A percentile compares a stretch with the other conserved stretches of the same genome.
Evolutionary conservation across 1,140 invertebrate species (phyloP).

Genomic region (Coelopa frigida): DNA sequence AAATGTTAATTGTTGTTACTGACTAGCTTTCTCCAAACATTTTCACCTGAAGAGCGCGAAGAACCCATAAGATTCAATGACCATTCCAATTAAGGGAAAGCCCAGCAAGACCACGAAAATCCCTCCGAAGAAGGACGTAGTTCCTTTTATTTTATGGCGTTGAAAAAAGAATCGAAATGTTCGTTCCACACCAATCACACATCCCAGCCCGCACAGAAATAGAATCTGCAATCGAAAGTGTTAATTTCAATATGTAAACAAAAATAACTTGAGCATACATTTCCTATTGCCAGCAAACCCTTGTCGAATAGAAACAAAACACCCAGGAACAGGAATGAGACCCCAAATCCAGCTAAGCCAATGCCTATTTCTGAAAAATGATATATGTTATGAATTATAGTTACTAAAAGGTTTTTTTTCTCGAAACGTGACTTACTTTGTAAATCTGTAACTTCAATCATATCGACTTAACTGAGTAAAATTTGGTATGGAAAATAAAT

Average conservation of each 20-base stretch:
- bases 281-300: constrained; percentile 95
- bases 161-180: constrained; percentile 99
- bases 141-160: constrained; percentile 90
- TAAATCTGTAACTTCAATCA: constrained; percentile 67
- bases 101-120: constrained; percentile 91
- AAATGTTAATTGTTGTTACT: constrained; percentile 17
- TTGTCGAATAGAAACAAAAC: constrained; percentile 95
- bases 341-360: constrained; percentile 91
- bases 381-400: constrained; percentile 11
- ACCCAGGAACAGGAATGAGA: constrained; percentile 92
- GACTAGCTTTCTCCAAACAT: too few relatives aligned
- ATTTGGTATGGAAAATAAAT: neutral
- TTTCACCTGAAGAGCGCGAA: constrained; percentile 70
- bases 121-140: constrained; percentile 88
- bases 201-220: constrained; percentile 89
- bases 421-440: constrained; percentile 60
- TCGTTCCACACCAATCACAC: constrained; percentile 92
- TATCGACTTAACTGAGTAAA: constrained; percentile 28
- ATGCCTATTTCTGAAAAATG: constrained; percentile 89
- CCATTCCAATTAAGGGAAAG: constrained; percentile 94
- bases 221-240: constrained; percentile 62
- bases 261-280: constrained; percentile 62
- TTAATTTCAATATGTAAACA: constrained; percentile 2
- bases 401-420: constrained; percentile 53
- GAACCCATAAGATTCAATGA: constrained; percentile 88